phyloP scores from a whole-genome alignment of 2,888 invertebrate species.

The Oscheius myriophilus region DNA sequence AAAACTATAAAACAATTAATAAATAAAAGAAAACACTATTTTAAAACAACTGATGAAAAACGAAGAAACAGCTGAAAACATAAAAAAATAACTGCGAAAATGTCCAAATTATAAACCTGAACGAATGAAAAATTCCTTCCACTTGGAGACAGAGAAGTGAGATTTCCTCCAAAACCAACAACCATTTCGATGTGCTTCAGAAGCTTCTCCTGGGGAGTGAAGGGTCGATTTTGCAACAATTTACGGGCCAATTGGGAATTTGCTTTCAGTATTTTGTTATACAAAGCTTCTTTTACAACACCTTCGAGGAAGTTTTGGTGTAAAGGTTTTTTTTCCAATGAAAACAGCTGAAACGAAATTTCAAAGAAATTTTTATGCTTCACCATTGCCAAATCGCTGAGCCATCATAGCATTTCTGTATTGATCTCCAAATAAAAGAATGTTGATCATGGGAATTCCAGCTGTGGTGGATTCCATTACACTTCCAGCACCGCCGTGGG shows the following conservation, averaged over 20 bases:
- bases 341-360: background rate
- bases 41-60: background rate
- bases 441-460: conserved; percentile 12
- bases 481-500: conserved; percentile 20
- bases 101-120: conserved; percentile 20
- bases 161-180: conserved; percentile 12
- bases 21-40: too few relatives aligned
- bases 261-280: background rate
- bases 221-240: conserved; percentile 10
- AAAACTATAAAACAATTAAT: too few relatives aligned
- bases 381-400: conserved; percentile 15
- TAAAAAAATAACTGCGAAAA: background rate
- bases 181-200: conserved; percentile 14
- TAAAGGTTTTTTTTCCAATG: conserved; percentile 1
- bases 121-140: conserved; percentile 16
- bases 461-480: conserved; percentile 10
- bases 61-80: background rate
- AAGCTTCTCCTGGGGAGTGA: conserved; percentile 19
- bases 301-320: background rate
- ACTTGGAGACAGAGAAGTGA: conserved; percentile 9
- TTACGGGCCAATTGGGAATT: background rate
- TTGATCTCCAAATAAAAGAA: conserved; percentile 14
- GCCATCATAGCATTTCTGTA: conserved; percentile 21
- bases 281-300: background rate
- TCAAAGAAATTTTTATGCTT: too few relatives aligned